These are phyloP conservation scores for Drosophila atroscutellata DNA, from an alignment of 2,888 invertebrate species.

Conservation along the genomic window DNA sequence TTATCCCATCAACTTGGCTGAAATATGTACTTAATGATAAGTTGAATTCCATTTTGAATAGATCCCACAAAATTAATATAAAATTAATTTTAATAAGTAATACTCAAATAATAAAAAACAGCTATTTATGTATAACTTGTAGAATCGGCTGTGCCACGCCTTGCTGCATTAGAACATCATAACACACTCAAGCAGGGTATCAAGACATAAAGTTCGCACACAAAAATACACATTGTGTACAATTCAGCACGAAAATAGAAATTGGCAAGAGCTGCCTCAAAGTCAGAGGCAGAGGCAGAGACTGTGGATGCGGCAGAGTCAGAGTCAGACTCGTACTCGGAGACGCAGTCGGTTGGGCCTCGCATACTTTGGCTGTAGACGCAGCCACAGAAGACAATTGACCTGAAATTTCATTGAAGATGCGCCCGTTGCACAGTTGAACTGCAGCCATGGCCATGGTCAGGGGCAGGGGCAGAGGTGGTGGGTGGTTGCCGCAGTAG, in stretches of 20 bases:
- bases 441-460: constrained; percentile 42
- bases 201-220: constrained; percentile 15
- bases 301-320: neutral
- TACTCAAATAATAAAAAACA: too few relatives aligned
- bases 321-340: neutral
- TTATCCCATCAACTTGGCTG: neutral
- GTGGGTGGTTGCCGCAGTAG: constrained; percentile 7
- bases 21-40: neutral
- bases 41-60: neutral
- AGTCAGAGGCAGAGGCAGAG: constrained; percentile 1
- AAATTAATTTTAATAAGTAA: too few relatives aligned
- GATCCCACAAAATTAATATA: neutral
- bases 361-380: constrained; percentile 17
- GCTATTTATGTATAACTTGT: neutral
- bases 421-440: constrained; percentile 57
- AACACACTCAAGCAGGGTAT: constrained; percentile 2
- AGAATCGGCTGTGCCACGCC: neutral
- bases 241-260: constrained; percentile 66
- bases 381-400: constrained; percentile 76
- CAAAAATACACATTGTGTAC: constrained; percentile 28
- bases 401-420: constrained; percentile 80
- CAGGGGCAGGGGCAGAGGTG: constrained; percentile 6
- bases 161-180: neutral
- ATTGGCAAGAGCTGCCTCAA: constrained; percentile 52
- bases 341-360: neutral